A percentile compares a stretch with the other conserved stretches of the same genome.
Conservation (phyloP, 1,140 invertebrate genomes). For the Cepaea nemoralis region DNA sequence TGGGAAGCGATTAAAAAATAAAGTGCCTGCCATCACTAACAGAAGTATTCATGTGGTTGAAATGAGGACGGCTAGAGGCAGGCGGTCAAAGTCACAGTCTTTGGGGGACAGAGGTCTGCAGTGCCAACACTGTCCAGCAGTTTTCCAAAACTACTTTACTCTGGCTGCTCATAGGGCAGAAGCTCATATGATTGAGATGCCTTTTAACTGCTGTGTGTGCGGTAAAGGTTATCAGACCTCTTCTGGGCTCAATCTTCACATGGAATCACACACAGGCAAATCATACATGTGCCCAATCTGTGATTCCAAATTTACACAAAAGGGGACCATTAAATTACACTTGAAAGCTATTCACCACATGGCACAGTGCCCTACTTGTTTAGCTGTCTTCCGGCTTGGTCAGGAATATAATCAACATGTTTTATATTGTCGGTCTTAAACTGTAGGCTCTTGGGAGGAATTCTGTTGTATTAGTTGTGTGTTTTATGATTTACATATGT, state of each 20-base stretch:
- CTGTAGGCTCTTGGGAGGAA: no score
- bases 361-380: constrained; percentile 30
- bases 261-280: constrained; percentile 28
- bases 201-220: constrained; percentile 20
- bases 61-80: neutral
- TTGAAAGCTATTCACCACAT: constrained; percentile 23
- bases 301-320: constrained; percentile 35
- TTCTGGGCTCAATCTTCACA: constrained; percentile 18
- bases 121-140: constrained; percentile 6
- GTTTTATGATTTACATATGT: no score
- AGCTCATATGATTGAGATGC: constrained; percentile 9
- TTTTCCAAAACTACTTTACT: neutral
- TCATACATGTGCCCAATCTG: constrained; percentile 30
- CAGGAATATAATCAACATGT: constrained; percentile 31
- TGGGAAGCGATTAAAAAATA: neutral
- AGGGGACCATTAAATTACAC: constrained; percentile 26
- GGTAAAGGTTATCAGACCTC: constrained; percentile 27
- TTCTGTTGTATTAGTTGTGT: no score
- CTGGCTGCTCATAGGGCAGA: neutral
- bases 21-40: neutral
- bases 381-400: constrained; percentile 28
- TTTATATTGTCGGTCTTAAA: constrained; percentile 9
- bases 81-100: neutral
- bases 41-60: neutral
- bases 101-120: neutral